Conservation (phyloP, 2,888 invertebrate species). For the Erpobdella octoculata region DNA sequence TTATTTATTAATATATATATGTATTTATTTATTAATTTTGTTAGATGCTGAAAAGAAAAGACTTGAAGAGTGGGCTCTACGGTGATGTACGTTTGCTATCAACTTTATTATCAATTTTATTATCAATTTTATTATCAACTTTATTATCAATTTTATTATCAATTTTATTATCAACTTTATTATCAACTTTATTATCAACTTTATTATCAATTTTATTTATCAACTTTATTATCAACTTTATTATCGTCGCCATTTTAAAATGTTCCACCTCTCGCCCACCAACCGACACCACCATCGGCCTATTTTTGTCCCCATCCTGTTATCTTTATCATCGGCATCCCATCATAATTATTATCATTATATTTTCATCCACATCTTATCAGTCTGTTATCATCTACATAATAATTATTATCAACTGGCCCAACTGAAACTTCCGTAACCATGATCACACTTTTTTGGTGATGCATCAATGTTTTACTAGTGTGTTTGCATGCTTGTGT, state of each 20-base stretch:
- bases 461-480: background rate
- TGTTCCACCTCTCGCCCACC: background rate
- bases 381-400: too few relatives aligned
- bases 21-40: background rate
- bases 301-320: background rate
- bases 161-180: background rate
- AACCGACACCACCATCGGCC: background rate
- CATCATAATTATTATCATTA: background rate
- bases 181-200: background rate
- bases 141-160: background rate
- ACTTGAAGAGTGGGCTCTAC: constrained; percentile 3
- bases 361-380: background rate
- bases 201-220: background rate
- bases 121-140: background rate
- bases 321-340: background rate
- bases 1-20: background rate
- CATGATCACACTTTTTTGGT: background rate
- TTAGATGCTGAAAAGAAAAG: constrained; percentile 25
- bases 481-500: background rate
- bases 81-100: constrained; percentile 4
- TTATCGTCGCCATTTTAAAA: background rate
- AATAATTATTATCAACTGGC: too few relatives aligned
- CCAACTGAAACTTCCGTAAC: too few relatives aligned
- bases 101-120: background rate
- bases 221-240: background rate